These are phyloP conservation scores for Drosophila simulans DNA, from an alignment of 1,140 invertebrate species.

Conservation along the genomic window DNA sequence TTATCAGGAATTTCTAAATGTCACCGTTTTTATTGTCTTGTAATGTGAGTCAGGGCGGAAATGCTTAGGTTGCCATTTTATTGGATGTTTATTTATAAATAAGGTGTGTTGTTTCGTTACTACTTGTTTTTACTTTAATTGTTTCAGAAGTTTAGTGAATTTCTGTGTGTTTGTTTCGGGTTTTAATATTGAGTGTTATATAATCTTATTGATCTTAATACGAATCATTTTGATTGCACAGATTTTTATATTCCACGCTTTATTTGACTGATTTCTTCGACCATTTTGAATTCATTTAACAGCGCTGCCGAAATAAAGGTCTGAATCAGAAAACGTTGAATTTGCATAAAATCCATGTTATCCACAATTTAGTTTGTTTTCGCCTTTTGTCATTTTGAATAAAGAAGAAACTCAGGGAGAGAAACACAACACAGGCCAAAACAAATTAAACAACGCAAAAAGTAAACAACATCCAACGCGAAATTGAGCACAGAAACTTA, in stretches of 20 bases:
- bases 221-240: constrained; percentile 4
- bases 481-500: constrained; percentile 76
- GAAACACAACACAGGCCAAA: constrained; percentile 24
- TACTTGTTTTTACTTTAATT: constrained; percentile 1
- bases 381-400: constrained; percentile 53
- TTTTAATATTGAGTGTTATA: neutral
- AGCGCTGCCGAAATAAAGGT: constrained; percentile 35
- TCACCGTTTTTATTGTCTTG: constrained; percentile 32
- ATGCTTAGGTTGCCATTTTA: constrained; percentile 14
- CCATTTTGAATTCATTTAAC: constrained; percentile 49
- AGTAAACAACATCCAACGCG: constrained; percentile 73
- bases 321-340: constrained; percentile 37
- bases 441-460: constrained; percentile 79
- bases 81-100: constrained; percentile 29
- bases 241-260: neutral
- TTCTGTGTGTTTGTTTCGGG: neutral
- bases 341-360: constrained; percentile 59
- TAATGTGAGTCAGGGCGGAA: constrained; percentile 39
- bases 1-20: constrained; percentile 41
- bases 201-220: neutral
- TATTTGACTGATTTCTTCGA: constrained; percentile 28
- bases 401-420: constrained; percentile 28
- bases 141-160: neutral
- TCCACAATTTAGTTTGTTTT: constrained; percentile 53
- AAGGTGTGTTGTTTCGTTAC: neutral